phyloP scores from a whole-genome alignment of 2,797 vertebrate genomes.

The Nyctibius grandis region DNA sequence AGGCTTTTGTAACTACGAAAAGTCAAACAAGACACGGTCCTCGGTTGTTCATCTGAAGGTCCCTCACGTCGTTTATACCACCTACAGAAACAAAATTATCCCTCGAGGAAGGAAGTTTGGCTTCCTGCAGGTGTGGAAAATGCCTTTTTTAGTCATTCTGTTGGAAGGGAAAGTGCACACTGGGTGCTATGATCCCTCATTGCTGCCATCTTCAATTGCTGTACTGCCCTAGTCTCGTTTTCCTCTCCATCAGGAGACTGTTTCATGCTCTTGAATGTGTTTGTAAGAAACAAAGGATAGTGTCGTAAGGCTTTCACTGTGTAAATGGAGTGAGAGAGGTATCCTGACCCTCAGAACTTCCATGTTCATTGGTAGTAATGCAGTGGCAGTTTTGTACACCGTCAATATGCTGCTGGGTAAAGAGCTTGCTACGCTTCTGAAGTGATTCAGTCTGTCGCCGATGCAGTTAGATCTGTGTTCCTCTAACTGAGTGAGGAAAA shows the following conservation, averaged over 20 bases:
- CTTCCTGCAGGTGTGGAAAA: not conserved
- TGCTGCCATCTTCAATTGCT: not conserved
- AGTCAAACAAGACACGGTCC: not conserved
- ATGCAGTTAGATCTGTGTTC: not conserved
- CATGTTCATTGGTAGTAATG: not conserved
- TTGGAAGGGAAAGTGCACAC: not conserved
- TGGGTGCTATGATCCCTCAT: not conserved
- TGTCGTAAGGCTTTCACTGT: not conserved
- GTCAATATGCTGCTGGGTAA: not conserved
- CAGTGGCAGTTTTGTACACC: not conserved
- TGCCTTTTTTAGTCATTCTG: not conserved
- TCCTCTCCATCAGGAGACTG: not conserved
- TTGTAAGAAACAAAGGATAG: not conserved
- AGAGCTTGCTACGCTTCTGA: not conserved
- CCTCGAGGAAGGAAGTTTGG: not conserved
- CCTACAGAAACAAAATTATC: not conserved
- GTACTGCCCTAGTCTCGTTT: not conserved
- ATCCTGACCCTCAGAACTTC: not conserved
- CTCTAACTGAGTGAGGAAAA: slow-evolving; percentile 1
- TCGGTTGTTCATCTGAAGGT: not conserved
- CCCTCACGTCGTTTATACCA: not conserved
- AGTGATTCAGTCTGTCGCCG: not conserved
- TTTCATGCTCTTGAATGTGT: not conserved
- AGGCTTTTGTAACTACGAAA: not conserved
- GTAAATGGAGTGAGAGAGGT: not conserved